These are phyloP conservation scores for Fistularia tabacaria DNA, from an alignment of 2,797 vertebrate genomes.

Conservation along the genomic window DNA sequence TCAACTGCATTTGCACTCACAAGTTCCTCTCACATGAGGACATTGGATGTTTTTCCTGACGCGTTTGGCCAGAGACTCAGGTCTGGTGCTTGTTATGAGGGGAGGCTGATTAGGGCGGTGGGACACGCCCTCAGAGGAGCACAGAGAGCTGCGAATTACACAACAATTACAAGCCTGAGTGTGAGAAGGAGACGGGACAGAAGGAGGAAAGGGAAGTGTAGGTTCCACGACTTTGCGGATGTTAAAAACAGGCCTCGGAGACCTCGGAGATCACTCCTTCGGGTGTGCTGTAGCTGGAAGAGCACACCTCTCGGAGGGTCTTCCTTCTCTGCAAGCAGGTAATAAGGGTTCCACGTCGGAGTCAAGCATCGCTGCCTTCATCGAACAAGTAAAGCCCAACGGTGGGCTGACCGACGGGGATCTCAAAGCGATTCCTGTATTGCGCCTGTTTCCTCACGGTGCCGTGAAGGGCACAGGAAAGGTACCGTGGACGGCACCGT, in stretches of 20 bases:
- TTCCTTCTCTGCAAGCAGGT: no score
- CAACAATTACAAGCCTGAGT: conserved; percentile 42
- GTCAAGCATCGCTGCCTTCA: conserved; percentile 24
- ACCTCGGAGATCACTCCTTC: no score
- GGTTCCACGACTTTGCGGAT: neutral
- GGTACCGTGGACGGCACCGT: no score
- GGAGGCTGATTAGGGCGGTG: conserved; percentile 46
- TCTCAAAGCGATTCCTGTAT: no score
- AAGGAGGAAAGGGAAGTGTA: conserved; percentile 27
- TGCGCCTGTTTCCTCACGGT: no score
- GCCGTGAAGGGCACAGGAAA: no score
- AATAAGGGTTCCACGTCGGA: neutral
- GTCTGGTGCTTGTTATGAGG: conserved; percentile 56
- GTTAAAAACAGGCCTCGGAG: no score
- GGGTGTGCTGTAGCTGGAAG: no score
- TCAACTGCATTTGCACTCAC: no score
- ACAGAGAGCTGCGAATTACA: conserved; percentile 59
- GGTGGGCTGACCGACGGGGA: neutral
- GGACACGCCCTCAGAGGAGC: conserved; percentile 57
- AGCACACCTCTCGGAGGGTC: no score
- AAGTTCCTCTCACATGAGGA: no score
- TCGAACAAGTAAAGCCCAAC: conserved; percentile 7
- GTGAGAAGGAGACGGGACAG: conserved; percentile 13
- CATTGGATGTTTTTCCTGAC: no score
- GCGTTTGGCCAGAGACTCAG: conserved; percentile 44